Conservation (phyloP, 2,888 invertebrate genomes). For the Epirrhoe tristata region DNA sequence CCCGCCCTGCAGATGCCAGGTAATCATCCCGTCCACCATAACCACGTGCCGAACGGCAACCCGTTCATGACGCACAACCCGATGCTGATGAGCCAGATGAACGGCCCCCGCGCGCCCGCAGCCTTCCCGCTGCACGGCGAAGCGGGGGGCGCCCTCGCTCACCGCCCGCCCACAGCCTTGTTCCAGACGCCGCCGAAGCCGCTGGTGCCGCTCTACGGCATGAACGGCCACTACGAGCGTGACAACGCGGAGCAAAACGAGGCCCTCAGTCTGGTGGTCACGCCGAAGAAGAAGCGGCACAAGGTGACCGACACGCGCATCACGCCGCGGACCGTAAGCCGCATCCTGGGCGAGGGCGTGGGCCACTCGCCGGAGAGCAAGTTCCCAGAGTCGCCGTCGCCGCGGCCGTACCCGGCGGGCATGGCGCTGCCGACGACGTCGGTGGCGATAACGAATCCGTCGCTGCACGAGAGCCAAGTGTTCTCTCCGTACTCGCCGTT, state of each 20-base stretch:
- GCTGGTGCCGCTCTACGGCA: slow-evolving; percentile 88
- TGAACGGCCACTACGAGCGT: slow-evolving; percentile 87
- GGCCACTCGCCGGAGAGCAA: slow-evolving; percentile 88
- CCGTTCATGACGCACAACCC: slow-evolving; percentile 78
- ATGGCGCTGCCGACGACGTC: slow-evolving; percentile 97
- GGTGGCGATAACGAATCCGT: slow-evolving; percentile 98
- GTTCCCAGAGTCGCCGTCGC: slow-evolving; percentile 89
- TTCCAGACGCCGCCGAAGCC: slow-evolving; percentile 95
- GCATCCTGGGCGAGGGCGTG: slow-evolving; percentile 93
- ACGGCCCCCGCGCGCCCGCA: slow-evolving; percentile 87
- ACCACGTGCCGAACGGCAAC: slow-evolving; percentile 76
- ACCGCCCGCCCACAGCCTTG: slow-evolving; percentile 89
- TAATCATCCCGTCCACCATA: slow-evolving; percentile 81
- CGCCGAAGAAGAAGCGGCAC: slow-evolving; percentile 98
- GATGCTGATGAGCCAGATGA: slow-evolving; percentile 82
- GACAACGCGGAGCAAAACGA: slow-evolving; percentile 96
- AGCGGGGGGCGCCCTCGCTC: slow-evolving; percentile 80
- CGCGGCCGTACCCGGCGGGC: slow-evolving; percentile 92
- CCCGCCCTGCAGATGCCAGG: slow-evolving; percentile 83
- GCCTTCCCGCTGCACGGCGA: slow-evolving; percentile 90
- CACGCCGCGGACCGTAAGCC: slow-evolving; percentile 95
- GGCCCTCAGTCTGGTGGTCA: slow-evolving; percentile 97
- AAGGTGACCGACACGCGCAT: slow-evolving; percentile 98
- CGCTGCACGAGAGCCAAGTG: slow-evolving; percentile 97
- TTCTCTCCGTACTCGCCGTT: slow-evolving; percentile 97